Conservation (phyloP, 2,113 vertebrate genomes). For the Mormoops blainvillei region DNA sequence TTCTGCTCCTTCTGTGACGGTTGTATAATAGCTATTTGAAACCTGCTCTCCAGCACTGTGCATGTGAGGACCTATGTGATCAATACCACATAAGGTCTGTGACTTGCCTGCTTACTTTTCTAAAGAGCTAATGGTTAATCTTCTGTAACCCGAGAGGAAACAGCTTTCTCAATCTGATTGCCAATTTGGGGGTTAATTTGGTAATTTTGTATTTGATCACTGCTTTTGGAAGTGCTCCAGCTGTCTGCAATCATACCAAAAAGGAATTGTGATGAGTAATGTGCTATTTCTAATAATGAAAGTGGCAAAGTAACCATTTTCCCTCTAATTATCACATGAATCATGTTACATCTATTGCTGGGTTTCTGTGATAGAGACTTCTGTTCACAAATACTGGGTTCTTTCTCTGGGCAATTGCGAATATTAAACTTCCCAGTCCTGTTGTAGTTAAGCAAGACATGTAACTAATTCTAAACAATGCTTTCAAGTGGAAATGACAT, state of each 20-base stretch:
- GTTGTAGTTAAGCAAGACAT: background rate
- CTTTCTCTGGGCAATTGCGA: background rate
- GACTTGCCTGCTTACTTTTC: background rate
- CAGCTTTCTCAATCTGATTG: background rate
- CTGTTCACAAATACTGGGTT: background rate
- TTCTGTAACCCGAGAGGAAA: background rate
- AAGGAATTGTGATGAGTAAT: background rate
- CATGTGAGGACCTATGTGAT: background rate
- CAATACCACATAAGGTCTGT: background rate
- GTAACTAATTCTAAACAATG: background rate
- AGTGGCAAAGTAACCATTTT: background rate
- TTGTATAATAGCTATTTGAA: background rate
- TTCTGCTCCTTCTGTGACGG: background rate
- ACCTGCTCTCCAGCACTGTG: background rate
- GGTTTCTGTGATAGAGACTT: background rate
- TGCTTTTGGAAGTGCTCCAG: slow-evolving; percentile 7
- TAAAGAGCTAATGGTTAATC: slow-evolving; percentile 2
- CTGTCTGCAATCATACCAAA: background rate
- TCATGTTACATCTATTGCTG: background rate
- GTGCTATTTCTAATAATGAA: background rate
- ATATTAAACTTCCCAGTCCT: background rate
- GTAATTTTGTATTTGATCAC: slow-evolving; percentile 29
- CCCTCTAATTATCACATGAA: background rate
- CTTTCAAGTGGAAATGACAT: background rate
- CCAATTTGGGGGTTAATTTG: slow-evolving; percentile 43